Evolutionary conservation across 2,113 vertebrate species (phyloP).

Genomic region (Paracanthobrama guichenoti): DNA sequence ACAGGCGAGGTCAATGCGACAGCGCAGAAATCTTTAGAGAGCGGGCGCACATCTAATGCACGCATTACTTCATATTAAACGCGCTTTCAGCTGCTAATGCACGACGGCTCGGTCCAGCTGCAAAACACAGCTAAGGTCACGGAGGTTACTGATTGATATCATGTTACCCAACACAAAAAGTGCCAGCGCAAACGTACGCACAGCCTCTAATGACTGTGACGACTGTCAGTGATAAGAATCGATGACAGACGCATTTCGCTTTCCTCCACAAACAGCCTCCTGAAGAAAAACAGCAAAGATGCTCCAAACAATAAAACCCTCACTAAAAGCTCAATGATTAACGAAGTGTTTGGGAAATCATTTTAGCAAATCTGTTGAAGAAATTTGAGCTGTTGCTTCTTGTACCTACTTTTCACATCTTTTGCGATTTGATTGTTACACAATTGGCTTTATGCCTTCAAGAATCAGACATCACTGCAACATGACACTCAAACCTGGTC

Average conservation of each 20-base stretch:
- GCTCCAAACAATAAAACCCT: neutral
- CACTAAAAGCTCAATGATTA: neutral
- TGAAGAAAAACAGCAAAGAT: neutral
- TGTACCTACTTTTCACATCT: too few species aligned
- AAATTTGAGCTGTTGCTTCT: too few species aligned
- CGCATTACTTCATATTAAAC: neutral
- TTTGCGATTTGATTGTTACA: neutral
- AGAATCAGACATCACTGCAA: neutral
- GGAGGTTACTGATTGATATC: neutral
- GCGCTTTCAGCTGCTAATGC: neutral
- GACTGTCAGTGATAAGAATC: slow-evolving; percentile 13
- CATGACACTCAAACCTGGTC: neutral
- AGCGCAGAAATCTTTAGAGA: neutral
- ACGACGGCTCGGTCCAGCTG: neutral
- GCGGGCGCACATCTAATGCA: neutral
- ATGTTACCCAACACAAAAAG: neutral
- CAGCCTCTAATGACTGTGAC: neutral
- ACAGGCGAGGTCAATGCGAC: neutral
- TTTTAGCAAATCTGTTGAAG: neutral
- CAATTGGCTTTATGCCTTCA: neutral
- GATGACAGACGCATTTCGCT: neutral
- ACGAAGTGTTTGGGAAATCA: neutral
- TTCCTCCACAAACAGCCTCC: neutral
- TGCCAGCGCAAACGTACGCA: neutral
- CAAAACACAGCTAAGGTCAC: slow-evolving; percentile 26